Base-by-base conservation (phyloP, 2,797 vertebrate genomes). In the Coranthus polyacanthus region DNA sequence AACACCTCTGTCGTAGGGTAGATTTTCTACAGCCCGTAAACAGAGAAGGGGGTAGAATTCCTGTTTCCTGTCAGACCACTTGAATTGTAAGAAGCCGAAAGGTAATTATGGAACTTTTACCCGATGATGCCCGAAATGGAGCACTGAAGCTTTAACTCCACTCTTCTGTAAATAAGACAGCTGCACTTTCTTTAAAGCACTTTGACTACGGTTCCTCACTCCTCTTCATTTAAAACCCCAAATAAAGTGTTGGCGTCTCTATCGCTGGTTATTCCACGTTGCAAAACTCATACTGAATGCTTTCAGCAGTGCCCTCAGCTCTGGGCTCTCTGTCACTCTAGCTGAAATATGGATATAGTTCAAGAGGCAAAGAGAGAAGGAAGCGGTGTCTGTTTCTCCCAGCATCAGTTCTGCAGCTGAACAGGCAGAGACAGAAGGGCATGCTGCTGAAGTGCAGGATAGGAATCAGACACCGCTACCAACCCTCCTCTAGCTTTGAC, bases 401-500 rank as follows among this genome's bases (percentile, higher is more conserved):
- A 46, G 60, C 72, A 59, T 79, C 68, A 55, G 16, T 8, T 50
- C 37, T 51, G 44, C 9, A 2, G 26, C 59, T 59, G 58, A 39
- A 56, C 57, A 55, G 56, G 39, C 17, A 47, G 56, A 55, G 26
- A 57, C 46, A 75, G 49, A 45, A 54, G 37, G 61, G 37, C 41
- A 41, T 36, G 42, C 55, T 51, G 44, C 55, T 77, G 37, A n/a
- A 18, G 43, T 10, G 6, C 61, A 47, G 55, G 72, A 51, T 32
- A 22, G 37, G 38, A 36, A 44, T 36, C 26, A 21, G 56, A 60
- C 44, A 45, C 24, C 47, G 18, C 8, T 13, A 50, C 13, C 20
- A 68, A 24, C 42, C 55, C 51, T 68, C 62, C 29, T 54, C 45
- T 12, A 36, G 45, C 52, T 78, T 58, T 89, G 82, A 85, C 47